Conservation (phyloP, 2,888 invertebrate species). For the Sinhomidia bicolor region DNA sequence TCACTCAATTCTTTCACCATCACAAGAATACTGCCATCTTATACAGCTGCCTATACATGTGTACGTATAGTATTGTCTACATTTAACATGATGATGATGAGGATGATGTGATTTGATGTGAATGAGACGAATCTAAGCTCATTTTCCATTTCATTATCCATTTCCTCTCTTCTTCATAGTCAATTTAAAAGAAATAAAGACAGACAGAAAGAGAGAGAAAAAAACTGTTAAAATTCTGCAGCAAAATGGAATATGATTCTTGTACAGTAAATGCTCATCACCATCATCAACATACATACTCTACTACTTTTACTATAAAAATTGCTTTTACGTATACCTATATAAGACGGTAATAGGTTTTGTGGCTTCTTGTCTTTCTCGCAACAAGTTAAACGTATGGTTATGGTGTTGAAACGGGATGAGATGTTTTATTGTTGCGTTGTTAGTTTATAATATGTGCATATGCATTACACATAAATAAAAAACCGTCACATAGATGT, state of each 20-base stretch:
- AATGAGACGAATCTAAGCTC: constrained; percentile 68
- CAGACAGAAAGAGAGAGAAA: constrained; percentile 39
- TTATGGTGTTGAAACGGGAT: constrained; percentile 60
- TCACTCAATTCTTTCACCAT: constrained; percentile 38
- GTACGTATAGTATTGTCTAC: background rate
- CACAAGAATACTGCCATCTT: background rate
- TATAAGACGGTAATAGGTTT: constrained; percentile 23
- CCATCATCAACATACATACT: background rate
- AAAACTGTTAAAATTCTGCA: constrained; percentile 56
- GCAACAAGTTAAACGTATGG: background rate
- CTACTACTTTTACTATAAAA: no score
- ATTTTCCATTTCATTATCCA: constrained; percentile 75
- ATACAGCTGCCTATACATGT: no score
- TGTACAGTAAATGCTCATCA: background rate
- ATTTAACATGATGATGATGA: background rate
- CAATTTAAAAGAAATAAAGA: constrained; percentile 74
- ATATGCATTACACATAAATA: constrained; percentile 21
- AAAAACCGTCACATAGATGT: constrained; percentile 18
- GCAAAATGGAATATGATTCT: constrained; percentile 26
- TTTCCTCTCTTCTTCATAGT: constrained; percentile 73
- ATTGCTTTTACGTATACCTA: no score
- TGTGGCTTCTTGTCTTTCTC: background rate
- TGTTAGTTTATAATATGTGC: constrained; percentile 1
- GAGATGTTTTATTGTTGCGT: constrained; percentile 52
- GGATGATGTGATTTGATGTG: constrained; percentile 57